These are phyloP conservation scores for Lasiurus cinereus DNA, from an alignment of 2,113 vertebrate species.

Conservation along the genomic window DNA sequence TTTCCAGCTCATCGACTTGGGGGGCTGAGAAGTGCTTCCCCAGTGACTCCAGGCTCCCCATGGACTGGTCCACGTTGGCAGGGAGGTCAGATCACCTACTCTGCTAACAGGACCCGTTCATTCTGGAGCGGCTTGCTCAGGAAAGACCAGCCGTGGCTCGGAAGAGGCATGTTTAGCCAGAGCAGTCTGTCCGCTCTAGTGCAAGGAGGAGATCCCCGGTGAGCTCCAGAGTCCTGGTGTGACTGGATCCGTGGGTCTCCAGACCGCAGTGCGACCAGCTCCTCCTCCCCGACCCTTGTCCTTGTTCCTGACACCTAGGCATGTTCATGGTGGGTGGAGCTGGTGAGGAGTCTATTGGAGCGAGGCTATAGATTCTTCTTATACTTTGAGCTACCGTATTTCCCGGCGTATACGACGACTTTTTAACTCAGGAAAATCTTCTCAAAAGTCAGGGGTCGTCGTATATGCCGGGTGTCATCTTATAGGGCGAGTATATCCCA, in stretches of 20 bases:
- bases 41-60: background rate
- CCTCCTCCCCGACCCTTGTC: background rate
- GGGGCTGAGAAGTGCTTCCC: background rate
- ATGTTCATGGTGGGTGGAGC: background rate
- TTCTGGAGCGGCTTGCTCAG: background rate
- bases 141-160: conserved; percentile 24
- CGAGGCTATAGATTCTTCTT: conserved; percentile 43
- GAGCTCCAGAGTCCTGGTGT: background rate
- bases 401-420: too few relatives aligned
- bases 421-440: too few relatives aligned
- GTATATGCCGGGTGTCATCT: too few relatives aligned
- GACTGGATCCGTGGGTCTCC: background rate
- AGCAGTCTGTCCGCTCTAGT: conserved; percentile 52
- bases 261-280: background rate
- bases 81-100: background rate
- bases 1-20: background rate
- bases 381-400: background rate
- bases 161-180: conserved; percentile 5
- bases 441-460: too few relatives aligned
- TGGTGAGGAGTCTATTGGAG: conserved; percentile 20
- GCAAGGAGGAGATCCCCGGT: conserved; percentile 39
- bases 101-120: background rate
- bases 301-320: background rate
- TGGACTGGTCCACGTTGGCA: background rate
- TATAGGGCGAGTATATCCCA: too few relatives aligned